Percentiles rank a stretch among this genome's conserved stretches.
These are phyloP conservation scores for Seira sanloemensis DNA, from an alignment of 2,888 invertebrate genomes.

Conservation along the genomic window DNA sequence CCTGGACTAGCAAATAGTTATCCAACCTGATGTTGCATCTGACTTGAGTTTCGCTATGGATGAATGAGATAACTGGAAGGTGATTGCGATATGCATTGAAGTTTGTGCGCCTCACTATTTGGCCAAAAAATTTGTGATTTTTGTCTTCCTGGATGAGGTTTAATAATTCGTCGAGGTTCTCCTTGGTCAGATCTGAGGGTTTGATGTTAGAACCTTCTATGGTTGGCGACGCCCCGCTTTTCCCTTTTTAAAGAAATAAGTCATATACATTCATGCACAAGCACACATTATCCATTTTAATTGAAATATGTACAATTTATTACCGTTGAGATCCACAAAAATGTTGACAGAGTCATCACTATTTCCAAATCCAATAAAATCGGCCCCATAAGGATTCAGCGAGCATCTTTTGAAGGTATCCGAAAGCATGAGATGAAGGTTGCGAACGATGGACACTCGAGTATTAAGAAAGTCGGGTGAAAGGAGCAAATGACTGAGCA, in stretches of 20 bases:
- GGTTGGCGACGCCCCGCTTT: slow-evolving; percentile 16
- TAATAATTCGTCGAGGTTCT: slow-evolving; percentile 23
- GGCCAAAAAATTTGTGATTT: slow-evolving; percentile 53
- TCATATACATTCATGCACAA: neutral
- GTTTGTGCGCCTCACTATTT: slow-evolving; percentile 42
- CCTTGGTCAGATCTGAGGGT: slow-evolving; percentile 25
- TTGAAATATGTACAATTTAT: neutral
- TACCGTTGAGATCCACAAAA: slow-evolving; percentile 54
- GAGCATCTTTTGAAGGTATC: slow-evolving; percentile 33
- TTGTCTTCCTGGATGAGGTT: slow-evolving; percentile 41
- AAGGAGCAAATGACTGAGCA: slow-evolving; percentile 24
- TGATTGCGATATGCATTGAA: slow-evolving; percentile 14
- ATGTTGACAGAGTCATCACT: slow-evolving; percentile 52
- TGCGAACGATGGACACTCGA: slow-evolving; percentile 39
- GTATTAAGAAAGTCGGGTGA: slow-evolving; percentile 24
- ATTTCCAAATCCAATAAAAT: slow-evolving; percentile 48
- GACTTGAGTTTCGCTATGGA: slow-evolving; percentile 47
- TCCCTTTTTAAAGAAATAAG: slow-evolving; percentile 13
- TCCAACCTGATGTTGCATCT: slow-evolving; percentile 45
- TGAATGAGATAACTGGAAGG: slow-evolving; percentile 48
- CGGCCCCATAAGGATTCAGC: slow-evolving; percentile 47
- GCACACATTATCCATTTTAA: neutral
- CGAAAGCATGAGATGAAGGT: slow-evolving; percentile 36
- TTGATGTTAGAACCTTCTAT: slow-evolving; percentile 10
- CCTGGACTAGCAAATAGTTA: slow-evolving; percentile 52